Evolutionary conservation across 2,797 vertebrate genomes (phyloP), one percentile per base, ranked within the genome.

Genomic region (Lepidocolaptes lacrymiger): DNA sequence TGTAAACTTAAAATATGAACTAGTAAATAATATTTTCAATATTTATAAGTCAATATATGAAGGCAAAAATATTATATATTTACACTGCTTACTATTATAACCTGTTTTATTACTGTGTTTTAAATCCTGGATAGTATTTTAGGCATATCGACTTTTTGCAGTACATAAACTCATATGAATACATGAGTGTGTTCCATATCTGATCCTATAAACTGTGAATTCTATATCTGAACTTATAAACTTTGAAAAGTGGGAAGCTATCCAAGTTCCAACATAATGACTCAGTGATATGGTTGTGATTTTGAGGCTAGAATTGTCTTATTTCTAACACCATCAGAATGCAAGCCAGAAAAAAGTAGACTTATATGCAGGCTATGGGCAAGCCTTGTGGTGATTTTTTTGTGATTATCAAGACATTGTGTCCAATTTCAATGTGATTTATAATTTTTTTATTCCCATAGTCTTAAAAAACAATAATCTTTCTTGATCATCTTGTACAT

Each of bases 341-440:
- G 4, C 17, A 74, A 62, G 34, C 9, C 27, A 49, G 34, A 89
- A 55, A 36, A 76, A 24, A 2, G 4, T 16, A 68, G 26, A 54
- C 3, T 12, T 48, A 5, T 19, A 30, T 27, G 3, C 5, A 67
- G 6, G 1, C 13, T 61, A 37, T 4, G 37, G 6, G 7, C 2
- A 80, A 92, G 28, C 1, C 5, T 82, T 55, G 7, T 74, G 4
- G 8, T 49, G 5, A 13, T 7, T 73, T 56, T 77, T 77, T 77
- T 14, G 20, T 28, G 24, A 22, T 10, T 59, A 22, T 30, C 8
- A 86, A 81, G 6, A 41, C 10, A 30, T 11, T n/a, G 2, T 64
- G 22, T 54, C 69, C 7, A n/a, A 10, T 80, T 80, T 69, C 30
- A 49, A 10, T 15, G 51, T 10, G 1, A 30, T 59, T 78, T 87